Evolutionary conservation across 1,140 invertebrate genomes (phyloP), one percentile per base, ranked within the genome.

Genomic region (Papilio dardanus): DNA sequence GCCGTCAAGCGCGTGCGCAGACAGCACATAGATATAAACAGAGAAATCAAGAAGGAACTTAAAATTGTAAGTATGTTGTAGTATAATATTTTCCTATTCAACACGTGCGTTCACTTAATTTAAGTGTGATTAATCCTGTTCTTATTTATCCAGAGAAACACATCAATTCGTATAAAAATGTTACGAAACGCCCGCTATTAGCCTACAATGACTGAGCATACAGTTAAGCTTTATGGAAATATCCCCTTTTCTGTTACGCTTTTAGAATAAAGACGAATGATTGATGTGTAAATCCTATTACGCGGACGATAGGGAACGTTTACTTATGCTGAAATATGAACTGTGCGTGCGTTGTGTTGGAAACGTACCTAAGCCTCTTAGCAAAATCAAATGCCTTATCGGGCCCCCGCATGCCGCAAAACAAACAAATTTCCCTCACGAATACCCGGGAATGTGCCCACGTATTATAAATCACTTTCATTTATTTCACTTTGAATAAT

Each of bases 1-100:
- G 97, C 98, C 0, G 95, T 99, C 12, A 99, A 99, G 84, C 96
- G 96, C 71, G 95, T 99, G 0, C 94, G 96, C 71, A 97, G 97
- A 86, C 97, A 97, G 91, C 96, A 96, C 40, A 96, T 99, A 24
- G 98, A 99, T 83, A 97, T 99, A 10, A 98, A 96, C 0, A 94
- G 98, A 65, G 96, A 97, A 83, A 98, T 99, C 95, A 99, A 99
- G 88, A 98, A 98, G 86, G 98, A 99, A 94, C 95, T 99, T 65
- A 99, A 99, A 95, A 95, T 97, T 91, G 97, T 97, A 90, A 95
- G 94, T 90, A 62, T n/a, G n/a, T n/a, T n/a, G n/a, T n/a, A n/a
- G n/a, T n/a, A n/a, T n/a, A n/a, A n/a, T n/a, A n/a, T n/a, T n/a
- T n/a, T n/a, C n/a, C n/a, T n/a, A n/a, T n/a, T n/a, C n/a, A n/a